phyloP scores from a whole-genome alignment of 2,888 invertebrate genomes.

The Pocota personata region DNA sequence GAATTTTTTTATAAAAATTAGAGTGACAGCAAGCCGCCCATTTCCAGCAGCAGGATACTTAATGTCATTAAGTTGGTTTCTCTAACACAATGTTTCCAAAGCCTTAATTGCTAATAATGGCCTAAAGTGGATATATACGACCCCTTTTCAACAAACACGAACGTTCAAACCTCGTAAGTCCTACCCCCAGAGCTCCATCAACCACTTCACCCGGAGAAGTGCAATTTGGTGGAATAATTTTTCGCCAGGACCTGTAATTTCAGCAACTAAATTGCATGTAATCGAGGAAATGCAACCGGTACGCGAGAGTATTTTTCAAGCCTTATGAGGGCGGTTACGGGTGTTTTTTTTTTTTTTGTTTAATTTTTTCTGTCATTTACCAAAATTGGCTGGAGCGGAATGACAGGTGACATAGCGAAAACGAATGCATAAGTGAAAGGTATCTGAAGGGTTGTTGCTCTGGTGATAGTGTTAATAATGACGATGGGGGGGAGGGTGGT shows the following conservation, averaged over 20 bases:
- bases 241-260: conserved; percentile 45
- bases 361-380: conserved; percentile 42
- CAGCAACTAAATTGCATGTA: conserved; percentile 54
- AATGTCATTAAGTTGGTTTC: not conserved
- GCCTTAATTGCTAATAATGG: conserved; percentile 19
- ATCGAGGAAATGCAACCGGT: conserved; percentile 68
- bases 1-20: not conserved
- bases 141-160: conserved; percentile 31
- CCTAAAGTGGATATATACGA: conserved; percentile 40
- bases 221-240: conserved; percentile 65
- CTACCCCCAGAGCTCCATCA: not conserved
- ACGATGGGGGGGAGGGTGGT: conserved; percentile 3
- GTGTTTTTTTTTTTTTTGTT: conserved; percentile 7
- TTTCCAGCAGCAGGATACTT: not conserved
- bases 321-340: conserved; percentile 7
- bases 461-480: conserved; percentile 9
- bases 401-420: conserved; percentile 63
- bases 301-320: not conserved
- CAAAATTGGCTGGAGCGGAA: conserved; percentile 46
- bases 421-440: conserved; percentile 60
- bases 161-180: not conserved
- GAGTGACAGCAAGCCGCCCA: not conserved
- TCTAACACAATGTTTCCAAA: not conserved
- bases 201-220: conserved; percentile 22
- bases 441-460: conserved; percentile 29